These are phyloP conservation scores for Melanchra persicariae DNA, from an alignment of 2,888 invertebrate genomes.

Conservation along the genomic window DNA sequence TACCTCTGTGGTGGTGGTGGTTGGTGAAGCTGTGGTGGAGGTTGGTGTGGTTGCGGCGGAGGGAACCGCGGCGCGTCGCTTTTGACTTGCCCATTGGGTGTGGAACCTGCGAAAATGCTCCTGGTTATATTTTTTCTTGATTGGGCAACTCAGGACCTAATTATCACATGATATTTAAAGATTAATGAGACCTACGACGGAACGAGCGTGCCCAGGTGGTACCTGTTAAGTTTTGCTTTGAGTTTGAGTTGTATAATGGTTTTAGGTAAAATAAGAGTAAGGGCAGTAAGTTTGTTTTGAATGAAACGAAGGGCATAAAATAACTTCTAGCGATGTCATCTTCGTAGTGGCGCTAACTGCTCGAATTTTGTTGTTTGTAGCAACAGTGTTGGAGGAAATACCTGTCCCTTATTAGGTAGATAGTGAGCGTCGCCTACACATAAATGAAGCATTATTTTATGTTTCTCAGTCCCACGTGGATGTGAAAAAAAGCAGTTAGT, in stretches of 20 bases:
- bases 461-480: conserved; percentile 9
- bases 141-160: too few species aligned
- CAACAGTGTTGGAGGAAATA: too few species aligned
- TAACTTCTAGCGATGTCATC: too few species aligned
- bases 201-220: neutral
- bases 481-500: conserved; percentile 12
- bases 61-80: conserved; percentile 82
- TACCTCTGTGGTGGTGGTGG: conserved; percentile 74
- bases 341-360: too few species aligned
- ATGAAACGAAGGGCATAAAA: neutral
- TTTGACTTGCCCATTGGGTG: conserved; percentile 84
- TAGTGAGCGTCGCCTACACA: neutral
- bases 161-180: too few species aligned
- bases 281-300: neutral
- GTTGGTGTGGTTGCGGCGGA: conserved; percentile 76
- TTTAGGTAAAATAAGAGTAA: too few species aligned
- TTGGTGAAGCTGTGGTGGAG: conserved; percentile 72
- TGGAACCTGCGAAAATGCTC: conserved; percentile 74
- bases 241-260: neutral
- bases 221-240: neutral
- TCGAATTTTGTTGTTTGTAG: too few species aligned
- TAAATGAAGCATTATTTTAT: conserved; percentile 18
- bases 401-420: too few species aligned
- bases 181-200: too few species aligned
- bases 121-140: neutral